Evolutionary conservation across 2,888 invertebrate species (phyloP).

Genomic region (Habrosyne pyritoides): DNA sequence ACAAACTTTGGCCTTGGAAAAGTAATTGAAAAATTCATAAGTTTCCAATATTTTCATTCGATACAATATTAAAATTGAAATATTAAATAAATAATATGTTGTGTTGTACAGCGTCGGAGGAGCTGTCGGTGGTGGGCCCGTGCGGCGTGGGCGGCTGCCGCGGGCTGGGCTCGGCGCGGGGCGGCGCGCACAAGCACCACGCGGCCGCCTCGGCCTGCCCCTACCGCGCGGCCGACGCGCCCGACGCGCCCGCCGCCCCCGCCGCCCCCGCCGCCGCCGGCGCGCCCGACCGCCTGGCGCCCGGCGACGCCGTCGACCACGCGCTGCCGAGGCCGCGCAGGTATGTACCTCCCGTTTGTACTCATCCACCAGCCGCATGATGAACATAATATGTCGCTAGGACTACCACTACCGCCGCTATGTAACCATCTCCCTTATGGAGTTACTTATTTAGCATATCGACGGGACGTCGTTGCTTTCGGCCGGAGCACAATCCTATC

Average conservation of each 20-base stretch:
- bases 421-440: no score
- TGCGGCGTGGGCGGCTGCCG: constrained; percentile 95
- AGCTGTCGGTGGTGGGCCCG: constrained; percentile 83
- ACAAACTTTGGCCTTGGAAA: no score
- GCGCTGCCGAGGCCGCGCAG: constrained; percentile 84
- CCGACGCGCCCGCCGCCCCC: constrained; percentile 45
- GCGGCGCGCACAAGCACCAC: constrained; percentile 90
- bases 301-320: constrained; percentile 18
- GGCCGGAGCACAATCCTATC: no score
- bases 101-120: constrained; percentile 82
- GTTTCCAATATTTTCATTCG: no score
- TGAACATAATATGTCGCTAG: no score
- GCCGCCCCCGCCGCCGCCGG: constrained; percentile 32
- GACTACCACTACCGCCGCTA: no score
- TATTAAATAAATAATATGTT: no score
- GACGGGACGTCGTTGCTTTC: no score
- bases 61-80: no score
- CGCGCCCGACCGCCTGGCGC: constrained; percentile 27
- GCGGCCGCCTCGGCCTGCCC: constrained; percentile 89
- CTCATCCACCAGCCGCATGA: no score
- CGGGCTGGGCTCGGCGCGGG: constrained; percentile 94
- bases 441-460: no score
- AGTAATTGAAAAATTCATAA: no score
- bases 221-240: constrained; percentile 74
- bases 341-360: constrained; percentile 28